Conservation (phyloP, 2,797 vertebrate genomes). For the Echeneis naucrates region DNA sequence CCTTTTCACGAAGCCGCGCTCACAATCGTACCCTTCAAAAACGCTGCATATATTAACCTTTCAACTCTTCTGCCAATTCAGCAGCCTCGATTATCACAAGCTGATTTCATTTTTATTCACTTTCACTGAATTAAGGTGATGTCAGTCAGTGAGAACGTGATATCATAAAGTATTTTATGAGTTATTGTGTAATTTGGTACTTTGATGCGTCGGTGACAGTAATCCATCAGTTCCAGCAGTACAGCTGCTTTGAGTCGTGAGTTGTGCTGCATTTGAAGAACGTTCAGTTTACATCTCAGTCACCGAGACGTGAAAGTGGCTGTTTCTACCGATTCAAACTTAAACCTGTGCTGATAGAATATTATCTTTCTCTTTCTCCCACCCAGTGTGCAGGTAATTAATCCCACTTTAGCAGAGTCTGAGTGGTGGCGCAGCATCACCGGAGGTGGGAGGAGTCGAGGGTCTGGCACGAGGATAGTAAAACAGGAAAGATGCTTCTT, state of each 20-base stretch:
- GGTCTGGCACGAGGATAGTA: conserved; percentile 61
- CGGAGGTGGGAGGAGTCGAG: conserved; percentile 23
- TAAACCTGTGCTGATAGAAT: conserved; percentile 34
- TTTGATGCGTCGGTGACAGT: neutral
- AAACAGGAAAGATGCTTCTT: conserved; percentile 42
- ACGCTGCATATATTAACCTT: conserved; percentile 12
- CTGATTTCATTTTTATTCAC: neutral
- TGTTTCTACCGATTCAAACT: conserved; percentile 31
- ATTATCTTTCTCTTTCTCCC: conserved; percentile 54
- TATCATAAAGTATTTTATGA: neutral
- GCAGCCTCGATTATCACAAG: neutral
- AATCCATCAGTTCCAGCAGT: neutral
- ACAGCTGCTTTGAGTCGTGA: neutral
- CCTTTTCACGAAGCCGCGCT: conserved; percentile 27
- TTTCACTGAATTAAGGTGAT: neutral
- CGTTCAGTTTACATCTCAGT: conserved; percentile 25
- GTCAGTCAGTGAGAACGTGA: neutral
- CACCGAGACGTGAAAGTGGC: conserved; percentile 32
- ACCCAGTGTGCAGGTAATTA: conserved; percentile 61
- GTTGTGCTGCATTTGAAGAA: conserved; percentile 14
- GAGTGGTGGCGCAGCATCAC: conserved; percentile 31
- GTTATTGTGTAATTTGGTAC: neutral
- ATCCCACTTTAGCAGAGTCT: conserved; percentile 63
- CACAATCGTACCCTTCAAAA: conserved; percentile 19
- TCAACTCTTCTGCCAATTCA: conserved; percentile 5